Evolutionary conservation across 2,113 vertebrate genomes (phyloP).

Genomic region (Catharus bicknelli): DNA sequence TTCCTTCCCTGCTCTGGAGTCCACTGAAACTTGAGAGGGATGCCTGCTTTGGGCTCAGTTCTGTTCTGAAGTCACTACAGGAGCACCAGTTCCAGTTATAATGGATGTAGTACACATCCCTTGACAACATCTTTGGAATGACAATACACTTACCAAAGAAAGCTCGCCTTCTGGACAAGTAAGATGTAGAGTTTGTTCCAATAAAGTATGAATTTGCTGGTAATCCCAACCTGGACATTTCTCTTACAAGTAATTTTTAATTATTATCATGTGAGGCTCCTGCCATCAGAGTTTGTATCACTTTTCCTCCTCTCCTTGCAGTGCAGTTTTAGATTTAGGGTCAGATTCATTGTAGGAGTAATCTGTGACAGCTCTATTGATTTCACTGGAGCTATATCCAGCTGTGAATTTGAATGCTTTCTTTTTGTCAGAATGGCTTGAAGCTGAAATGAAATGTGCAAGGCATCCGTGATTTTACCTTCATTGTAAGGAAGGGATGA

Average conservation of each 20-base stretch:
- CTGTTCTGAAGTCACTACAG: background rate
- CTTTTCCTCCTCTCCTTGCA: background rate
- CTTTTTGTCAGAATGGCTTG: background rate
- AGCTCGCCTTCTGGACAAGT: background rate
- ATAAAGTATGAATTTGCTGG: background rate
- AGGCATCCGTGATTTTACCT: background rate
- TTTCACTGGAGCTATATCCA: background rate
- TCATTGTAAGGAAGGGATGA: background rate
- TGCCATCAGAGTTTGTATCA: background rate
- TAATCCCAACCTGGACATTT: background rate
- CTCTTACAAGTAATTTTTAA: background rate
- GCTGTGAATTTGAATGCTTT: slow-evolving; percentile 32
- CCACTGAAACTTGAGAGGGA: background rate
- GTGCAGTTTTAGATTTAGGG: background rate
- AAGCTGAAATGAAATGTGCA: background rate
- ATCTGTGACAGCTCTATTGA: background rate
- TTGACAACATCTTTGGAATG: background rate
- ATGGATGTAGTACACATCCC: background rate
- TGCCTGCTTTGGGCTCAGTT: background rate
- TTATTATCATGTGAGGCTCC: background rate
- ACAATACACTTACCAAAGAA: background rate
- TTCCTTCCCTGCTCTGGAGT: background rate
- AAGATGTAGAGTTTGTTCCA: background rate
- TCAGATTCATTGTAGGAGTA: background rate
- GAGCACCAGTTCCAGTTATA: background rate